Percentiles rank a stretch among this genome's conserved stretches.
These are phyloP conservation scores for Heliconius sara DNA, from an alignment of 2,888 invertebrate species.

Conservation along the genomic window DNA sequence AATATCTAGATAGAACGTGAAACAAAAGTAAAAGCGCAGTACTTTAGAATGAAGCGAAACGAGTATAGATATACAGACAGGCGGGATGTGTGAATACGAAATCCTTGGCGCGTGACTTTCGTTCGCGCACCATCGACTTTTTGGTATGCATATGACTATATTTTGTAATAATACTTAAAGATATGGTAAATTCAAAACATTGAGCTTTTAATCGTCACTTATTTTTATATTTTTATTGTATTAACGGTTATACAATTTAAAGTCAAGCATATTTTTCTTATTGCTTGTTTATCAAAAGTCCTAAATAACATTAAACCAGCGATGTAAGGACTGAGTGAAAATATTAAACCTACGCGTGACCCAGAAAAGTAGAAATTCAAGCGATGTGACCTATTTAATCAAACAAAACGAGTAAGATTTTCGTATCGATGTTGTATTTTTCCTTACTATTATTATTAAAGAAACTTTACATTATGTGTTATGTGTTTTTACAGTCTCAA, in stretches of 20 bases:
- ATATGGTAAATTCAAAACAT: slow-evolving; percentile 62
- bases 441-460: background rate
- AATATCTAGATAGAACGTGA: slow-evolving; percentile 33
- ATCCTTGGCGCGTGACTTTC: slow-evolving; percentile 78
- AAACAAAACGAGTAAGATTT: slow-evolving; percentile 26
- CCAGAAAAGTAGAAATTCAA: slow-evolving; percentile 51
- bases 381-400: slow-evolving; percentile 34
- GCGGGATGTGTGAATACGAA: slow-evolving; percentile 69
- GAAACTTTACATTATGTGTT: background rate
- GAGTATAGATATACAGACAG: slow-evolving; percentile 48
- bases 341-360: slow-evolving; percentile 39
- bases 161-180: slow-evolving; percentile 63
- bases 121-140: slow-evolving; percentile 75
- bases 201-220: slow-evolving; percentile 33
- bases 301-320: slow-evolving; percentile 1
- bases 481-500: background rate
- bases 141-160: slow-evolving; percentile 66
- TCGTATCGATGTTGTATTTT: slow-evolving; percentile 9
- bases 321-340: slow-evolving; percentile 20
- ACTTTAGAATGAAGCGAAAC: slow-evolving; percentile 44
- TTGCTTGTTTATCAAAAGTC: slow-evolving; percentile 4
- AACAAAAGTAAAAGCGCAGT: slow-evolving; percentile 35
- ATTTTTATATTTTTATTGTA: too few relatives aligned
- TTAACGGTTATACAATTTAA: background rate
- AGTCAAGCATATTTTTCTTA: background rate